Conservation (phyloP, 2,888 invertebrate genomes). For the Torymus auratus region DNA sequence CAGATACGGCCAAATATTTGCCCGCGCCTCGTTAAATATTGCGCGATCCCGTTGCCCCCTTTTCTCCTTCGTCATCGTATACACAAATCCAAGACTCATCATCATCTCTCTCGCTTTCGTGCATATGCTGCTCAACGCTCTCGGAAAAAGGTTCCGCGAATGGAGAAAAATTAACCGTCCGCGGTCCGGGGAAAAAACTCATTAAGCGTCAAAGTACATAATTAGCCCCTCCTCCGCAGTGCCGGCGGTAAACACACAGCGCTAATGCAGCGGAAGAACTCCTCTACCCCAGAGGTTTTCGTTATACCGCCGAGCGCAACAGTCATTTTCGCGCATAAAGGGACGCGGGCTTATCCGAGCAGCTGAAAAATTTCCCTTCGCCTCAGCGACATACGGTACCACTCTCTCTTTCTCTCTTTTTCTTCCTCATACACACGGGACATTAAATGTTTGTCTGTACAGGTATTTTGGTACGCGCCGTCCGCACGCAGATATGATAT, state of each 20-base stretch:
- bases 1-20: slow-evolving; percentile 9
- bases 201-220: slow-evolving; percentile 38
- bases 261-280: slow-evolving; percentile 32
- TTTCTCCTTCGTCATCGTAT: too few relatives aligned
- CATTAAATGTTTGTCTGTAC: slow-evolving; percentile 28
- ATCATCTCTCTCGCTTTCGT: neutral
- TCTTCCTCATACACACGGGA: neutral
- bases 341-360: slow-evolving; percentile 11
- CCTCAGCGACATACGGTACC: neutral
- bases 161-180: neutral
- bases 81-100: too few relatives aligned
- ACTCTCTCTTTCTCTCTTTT: too few relatives aligned
- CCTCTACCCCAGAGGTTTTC: slow-evolving; percentile 11
- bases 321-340: slow-evolving; percentile 40
- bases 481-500: slow-evolving; percentile 62
- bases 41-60: slow-evolving; percentile 10
- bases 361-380: slow-evolving; percentile 22
- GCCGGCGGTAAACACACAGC: neutral
- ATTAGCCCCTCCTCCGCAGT: slow-evolving; percentile 12
- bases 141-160: neutral
- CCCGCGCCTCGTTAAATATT: slow-evolving; percentile 17
- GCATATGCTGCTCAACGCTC: neutral
- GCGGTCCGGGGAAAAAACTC: neutral
- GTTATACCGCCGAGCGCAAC: neutral
- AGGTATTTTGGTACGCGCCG: slow-evolving; percentile 54